Conservation (phyloP, 35 echinoderm and acorn worm species). For the Strongylocentrotus purpuratus region DNA sequence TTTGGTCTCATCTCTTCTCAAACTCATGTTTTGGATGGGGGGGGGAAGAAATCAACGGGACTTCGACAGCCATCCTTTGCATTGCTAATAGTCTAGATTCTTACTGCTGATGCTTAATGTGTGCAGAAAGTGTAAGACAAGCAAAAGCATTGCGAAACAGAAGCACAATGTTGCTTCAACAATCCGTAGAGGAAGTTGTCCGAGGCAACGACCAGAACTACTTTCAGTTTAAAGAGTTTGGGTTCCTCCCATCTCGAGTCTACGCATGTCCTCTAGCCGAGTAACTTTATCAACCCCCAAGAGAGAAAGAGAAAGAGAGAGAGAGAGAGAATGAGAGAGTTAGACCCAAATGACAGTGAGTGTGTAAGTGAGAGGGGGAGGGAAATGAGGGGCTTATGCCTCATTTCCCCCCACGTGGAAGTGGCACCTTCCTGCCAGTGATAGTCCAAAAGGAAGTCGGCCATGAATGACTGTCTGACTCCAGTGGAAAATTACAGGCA, state of each 20-base stretch:
- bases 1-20: not conserved
- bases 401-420: constrained; percentile 48
- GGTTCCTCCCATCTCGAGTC: not conserved
- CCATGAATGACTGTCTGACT: constrained; percentile 50
- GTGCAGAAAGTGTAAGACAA: not conserved
- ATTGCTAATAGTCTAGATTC: not conserved
- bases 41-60: too few species aligned
- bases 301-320: not conserved
- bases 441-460: constrained; percentile 32
- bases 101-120: not conserved
- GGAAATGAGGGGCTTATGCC: constrained; percentile 49
- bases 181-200: not conserved
- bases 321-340: not conserved
- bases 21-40: not conserved
- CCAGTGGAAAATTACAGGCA: constrained; percentile 46
- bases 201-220: not conserved
- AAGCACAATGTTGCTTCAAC: not conserved
- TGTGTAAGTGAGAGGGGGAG: not conserved
- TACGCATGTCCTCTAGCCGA: too few species aligned
- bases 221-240: not conserved
- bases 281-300: not conserved
- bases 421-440: constrained; percentile 53
- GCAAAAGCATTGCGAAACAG: not conserved
- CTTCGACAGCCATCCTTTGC: not conserved
- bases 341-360: not conserved